Conservation (phyloP, 2,113 vertebrate species). For the Cephalopholis sonnerati region DNA sequence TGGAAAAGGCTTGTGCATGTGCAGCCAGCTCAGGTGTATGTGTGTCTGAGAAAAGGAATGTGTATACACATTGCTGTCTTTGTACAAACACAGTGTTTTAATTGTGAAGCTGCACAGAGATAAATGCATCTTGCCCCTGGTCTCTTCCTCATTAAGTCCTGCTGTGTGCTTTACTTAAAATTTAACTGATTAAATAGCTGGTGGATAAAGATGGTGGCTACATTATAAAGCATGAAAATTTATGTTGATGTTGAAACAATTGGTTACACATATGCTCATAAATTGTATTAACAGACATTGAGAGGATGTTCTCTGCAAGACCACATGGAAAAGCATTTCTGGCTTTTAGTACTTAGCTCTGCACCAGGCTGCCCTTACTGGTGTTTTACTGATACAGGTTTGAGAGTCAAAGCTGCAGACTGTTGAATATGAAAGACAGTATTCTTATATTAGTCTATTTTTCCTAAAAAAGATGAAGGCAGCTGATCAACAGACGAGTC, state of each 20-base stretch:
- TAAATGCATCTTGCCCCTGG: too few relatives aligned
- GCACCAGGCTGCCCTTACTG: background rate
- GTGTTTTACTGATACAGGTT: background rate
- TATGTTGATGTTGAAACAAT: background rate
- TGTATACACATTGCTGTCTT: too few relatives aligned
- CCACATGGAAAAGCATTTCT: background rate
- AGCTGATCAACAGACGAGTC: background rate
- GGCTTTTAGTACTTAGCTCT: background rate
- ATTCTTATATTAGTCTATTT: background rate
- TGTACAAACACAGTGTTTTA: too few relatives aligned
- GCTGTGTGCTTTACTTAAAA: background rate
- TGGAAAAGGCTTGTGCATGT: too few relatives aligned
- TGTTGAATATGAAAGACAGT: conserved; percentile 1
- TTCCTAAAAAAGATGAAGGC: background rate
- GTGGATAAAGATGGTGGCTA: background rate
- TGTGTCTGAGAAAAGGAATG: too few relatives aligned
- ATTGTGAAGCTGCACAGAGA: too few relatives aligned
- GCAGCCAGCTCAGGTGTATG: too few relatives aligned
- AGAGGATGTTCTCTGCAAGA: background rate
- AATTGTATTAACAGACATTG: background rate
- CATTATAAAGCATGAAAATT: too few relatives aligned
- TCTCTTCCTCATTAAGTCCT: too few relatives aligned
- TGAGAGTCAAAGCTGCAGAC: background rate
- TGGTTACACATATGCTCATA: background rate
- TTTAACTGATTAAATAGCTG: background rate